Conservation (phyloP, 1,140 invertebrate genomes). For the Camponotus vicinus region DNA sequence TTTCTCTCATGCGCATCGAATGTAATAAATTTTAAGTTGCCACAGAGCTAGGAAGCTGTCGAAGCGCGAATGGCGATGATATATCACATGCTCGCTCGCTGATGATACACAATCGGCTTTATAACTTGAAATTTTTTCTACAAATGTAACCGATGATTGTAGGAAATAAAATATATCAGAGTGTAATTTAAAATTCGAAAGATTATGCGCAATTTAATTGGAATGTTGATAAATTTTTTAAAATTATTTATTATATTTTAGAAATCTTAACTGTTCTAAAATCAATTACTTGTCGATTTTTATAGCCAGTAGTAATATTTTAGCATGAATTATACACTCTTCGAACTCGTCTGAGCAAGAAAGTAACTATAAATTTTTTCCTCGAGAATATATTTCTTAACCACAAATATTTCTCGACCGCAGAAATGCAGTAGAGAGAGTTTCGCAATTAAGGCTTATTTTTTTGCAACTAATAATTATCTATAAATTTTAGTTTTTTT, state of each 20-base stretch:
- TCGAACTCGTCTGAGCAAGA: background rate
- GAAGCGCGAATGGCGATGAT: slow-evolving; percentile 18
- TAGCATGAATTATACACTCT: background rate
- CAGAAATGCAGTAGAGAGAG: background rate
- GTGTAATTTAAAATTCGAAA: background rate
- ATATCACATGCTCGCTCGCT: slow-evolving; percentile 5
- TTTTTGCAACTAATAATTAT: background rate
- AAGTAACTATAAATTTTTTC: background rate
- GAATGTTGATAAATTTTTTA: background rate
- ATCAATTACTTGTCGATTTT: slow-evolving; percentile 15
- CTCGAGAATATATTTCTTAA: background rate
- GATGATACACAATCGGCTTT: slow-evolving; percentile 20
- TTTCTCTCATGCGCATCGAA: slow-evolving; percentile 10
- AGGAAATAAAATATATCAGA: background rate
- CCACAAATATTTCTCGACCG: background rate
- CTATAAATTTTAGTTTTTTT: background rate
- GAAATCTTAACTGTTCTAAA: background rate
- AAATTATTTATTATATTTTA: background rate
- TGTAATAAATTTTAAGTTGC: slow-evolving; percentile 43
- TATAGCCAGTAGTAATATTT: slow-evolving; percentile 8
- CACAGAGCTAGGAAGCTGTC: slow-evolving; percentile 17
- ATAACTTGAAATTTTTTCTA: slow-evolving; percentile 16
- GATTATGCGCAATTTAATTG: background rate
- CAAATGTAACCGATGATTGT: background rate
- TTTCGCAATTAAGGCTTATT: background rate